Conservation (phyloP, 2,113 vertebrate genomes). For the Scomber scombrus region DNA sequence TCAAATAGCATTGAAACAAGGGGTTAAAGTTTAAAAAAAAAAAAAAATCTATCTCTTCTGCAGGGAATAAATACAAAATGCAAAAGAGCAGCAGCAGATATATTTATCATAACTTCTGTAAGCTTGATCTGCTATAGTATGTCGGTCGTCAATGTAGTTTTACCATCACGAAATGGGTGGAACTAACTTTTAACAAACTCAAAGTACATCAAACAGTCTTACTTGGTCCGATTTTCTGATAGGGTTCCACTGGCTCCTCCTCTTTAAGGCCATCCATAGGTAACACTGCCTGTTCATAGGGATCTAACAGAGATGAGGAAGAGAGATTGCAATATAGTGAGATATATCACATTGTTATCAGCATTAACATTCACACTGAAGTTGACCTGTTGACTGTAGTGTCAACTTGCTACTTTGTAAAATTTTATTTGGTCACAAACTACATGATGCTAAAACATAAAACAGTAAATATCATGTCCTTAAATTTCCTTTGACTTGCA, state of each 20-base stretch:
- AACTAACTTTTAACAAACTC: background rate
- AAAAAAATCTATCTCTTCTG: background rate
- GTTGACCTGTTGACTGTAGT: background rate
- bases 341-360: background rate
- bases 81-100: background rate
- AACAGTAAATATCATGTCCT: background rate
- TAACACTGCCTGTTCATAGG: slow-evolving; percentile 94
- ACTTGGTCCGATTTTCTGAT: slow-evolving; percentile 99
- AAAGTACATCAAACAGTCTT: slow-evolving; percentile 77
- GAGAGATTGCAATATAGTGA: background rate
- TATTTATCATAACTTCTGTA: background rate
- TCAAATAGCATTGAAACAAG: slow-evolving; percentile 8
- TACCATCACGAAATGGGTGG: background rate
- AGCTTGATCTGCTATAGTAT: background rate
- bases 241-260: slow-evolving; percentile 92
- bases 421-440: background rate
- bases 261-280: slow-evolving; percentile 95
- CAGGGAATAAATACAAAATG: background rate
- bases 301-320: slow-evolving; percentile 85
- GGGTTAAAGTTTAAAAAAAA: background rate
- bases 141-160: background rate
- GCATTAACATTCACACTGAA: background rate
- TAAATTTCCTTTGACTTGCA: background rate
- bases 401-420: background rate
- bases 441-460: background rate